A percentile compares a stretch with the other conserved stretches of the same genome.
Evolutionary conservation across 1,140 invertebrate species (phyloP).

Genomic region (Diachasma alloeum): DNA sequence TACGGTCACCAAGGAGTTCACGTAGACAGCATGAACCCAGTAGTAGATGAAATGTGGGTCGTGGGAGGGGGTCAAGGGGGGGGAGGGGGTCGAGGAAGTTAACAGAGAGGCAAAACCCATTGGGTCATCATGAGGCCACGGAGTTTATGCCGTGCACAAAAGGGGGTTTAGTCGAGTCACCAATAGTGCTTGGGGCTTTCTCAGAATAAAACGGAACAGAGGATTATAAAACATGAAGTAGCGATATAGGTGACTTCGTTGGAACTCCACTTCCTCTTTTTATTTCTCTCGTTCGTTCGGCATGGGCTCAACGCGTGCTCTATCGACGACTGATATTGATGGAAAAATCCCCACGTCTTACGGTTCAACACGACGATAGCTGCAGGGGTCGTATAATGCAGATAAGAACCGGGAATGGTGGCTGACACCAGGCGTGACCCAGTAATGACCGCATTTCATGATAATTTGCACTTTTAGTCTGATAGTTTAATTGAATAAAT

Average conservation of each 20-base stretch:
- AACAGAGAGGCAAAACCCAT: constrained; percentile 9
- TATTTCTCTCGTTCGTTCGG: background rate
- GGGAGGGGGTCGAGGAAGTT: background rate
- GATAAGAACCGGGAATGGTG: background rate
- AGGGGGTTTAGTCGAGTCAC: background rate
- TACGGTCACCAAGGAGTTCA: background rate
- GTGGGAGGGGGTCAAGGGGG: background rate
- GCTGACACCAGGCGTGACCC: background rate
- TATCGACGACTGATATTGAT: background rate
- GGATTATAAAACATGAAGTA: constrained; percentile 19
- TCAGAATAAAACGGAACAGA: constrained; percentile 20
- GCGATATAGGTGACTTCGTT: background rate
- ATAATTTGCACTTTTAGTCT: background rate
- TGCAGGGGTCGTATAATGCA: background rate
- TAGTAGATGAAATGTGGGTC: background rate
- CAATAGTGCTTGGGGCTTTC: background rate
- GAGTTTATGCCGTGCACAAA: background rate
- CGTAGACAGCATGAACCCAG: background rate
- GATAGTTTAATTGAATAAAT: constrained; percentile 10
- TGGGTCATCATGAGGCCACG: constrained; percentile 11
- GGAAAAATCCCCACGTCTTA: background rate
- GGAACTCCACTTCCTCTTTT: background rate
- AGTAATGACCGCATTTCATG: background rate
- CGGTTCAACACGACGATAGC: background rate
- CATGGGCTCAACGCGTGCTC: no score